Base-by-base conservation (phyloP, 2,888 invertebrate species). In the Eumerus sabulonum region DNA sequence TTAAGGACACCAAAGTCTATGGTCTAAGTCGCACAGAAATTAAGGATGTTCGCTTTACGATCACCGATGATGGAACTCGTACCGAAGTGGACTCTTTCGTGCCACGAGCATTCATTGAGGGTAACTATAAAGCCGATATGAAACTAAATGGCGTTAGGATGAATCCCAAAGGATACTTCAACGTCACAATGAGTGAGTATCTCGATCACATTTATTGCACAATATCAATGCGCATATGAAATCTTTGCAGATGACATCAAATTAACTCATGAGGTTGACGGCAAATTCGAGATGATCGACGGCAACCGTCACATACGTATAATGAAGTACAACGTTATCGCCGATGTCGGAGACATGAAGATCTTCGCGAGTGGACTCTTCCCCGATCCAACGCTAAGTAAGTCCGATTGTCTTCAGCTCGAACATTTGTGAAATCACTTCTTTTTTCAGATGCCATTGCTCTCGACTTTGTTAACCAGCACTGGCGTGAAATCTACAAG, bases 321-420 rank as follows among this genome's bases (percentile, higher is more conserved):
- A n/a, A 90, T 90, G 18, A 91, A 91, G 13, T 92, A 93, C 84
- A 91, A 90, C 85, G 89, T 92, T 88, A 89, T 90, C 38, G 93
- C 94, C 3, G 92, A 93, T 84, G 89, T 94, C 13, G 92, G 92
- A 14, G 90, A 90, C 71, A 90, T 94, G 91, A 90, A 90, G 71
- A 87, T 92, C 18, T 90, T 90, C 84, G 90, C 93, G 57, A 90
- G 89, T 35, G 93, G 93, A 71, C 84, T 92, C 9, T 90, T 92
- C 84, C 90, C 91, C 64, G 92, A 93, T 83, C 92, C 92, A 1
- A 91, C 91, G 44, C 86, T 94, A 66, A 93, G 94, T 94, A 88
- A 91, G 93, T 91, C 66, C 40, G 19, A 9, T 62, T 62, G 18
- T 17, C 9, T 0, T 44, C 11, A 2, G 35, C 7, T 3, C 1